These are phyloP conservation scores for Corapipo altera DNA, from an alignment of 2,113 vertebrate species.

Conservation along the genomic window DNA sequence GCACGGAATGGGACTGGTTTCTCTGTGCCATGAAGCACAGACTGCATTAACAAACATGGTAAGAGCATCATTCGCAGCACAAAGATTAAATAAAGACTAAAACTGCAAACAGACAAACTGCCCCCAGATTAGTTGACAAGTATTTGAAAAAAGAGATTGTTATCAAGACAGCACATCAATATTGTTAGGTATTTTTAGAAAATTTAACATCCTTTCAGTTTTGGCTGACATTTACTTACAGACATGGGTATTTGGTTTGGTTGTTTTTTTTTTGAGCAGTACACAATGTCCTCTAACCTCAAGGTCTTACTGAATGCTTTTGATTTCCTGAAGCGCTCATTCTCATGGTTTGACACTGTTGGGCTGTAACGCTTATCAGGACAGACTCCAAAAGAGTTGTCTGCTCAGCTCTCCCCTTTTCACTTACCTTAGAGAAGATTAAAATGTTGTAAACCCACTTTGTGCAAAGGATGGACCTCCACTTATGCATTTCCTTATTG, in stretches of 20 bases:
- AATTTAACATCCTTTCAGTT: neutral
- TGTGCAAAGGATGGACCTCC: neutral
- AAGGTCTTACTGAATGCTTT: neutral
- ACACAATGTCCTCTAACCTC: neutral
- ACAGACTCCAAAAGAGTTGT: neutral
- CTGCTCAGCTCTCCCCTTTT: neutral
- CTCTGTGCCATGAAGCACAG: neutral
- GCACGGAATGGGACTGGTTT: neutral
- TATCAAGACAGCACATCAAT: neutral
- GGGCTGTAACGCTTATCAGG: neutral
- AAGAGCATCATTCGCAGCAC: neutral
- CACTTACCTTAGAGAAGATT: neutral
- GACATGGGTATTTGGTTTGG: accelerated
- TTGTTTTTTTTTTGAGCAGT: neutral
- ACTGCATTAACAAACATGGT: neutral
- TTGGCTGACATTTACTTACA: neutral
- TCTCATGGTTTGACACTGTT: neutral
- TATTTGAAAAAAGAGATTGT: neutral
- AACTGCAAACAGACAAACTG: neutral
- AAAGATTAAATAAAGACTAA: neutral
- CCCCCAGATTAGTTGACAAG: neutral
- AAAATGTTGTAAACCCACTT: neutral
- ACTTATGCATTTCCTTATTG: neutral
- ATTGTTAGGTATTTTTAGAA: neutral
- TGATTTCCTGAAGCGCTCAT: neutral